A percentile compares a stretch with the other conserved stretches of the same genome.
Evolutionary conservation across 2,113 vertebrate genomes (phyloP).

Genomic region (Centropristis striata): DNA sequence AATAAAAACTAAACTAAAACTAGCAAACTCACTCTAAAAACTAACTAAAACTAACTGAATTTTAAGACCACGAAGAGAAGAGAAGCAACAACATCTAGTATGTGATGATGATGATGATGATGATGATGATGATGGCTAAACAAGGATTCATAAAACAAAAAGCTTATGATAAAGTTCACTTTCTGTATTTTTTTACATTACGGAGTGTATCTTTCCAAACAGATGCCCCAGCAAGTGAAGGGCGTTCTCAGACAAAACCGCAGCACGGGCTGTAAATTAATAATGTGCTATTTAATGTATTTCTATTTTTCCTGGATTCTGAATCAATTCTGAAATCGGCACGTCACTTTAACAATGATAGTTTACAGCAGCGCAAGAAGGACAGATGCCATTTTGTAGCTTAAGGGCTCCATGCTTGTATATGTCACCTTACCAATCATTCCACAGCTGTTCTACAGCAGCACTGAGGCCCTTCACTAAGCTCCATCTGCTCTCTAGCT

Average conservation of each 20-base stretch:
- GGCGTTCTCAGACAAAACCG: neutral
- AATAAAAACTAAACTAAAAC: too few species aligned
- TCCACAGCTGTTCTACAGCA: constrained; percentile 56
- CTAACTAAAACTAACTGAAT: too few species aligned
- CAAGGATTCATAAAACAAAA: neutral
- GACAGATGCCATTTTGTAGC: constrained; percentile 56
- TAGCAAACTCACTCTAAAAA: too few species aligned
- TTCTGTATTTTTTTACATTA: neutral
- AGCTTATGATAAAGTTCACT: neutral
- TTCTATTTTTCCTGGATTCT: constrained; percentile 6
- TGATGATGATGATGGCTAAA: neutral
- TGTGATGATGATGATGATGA: constrained; percentile 4
- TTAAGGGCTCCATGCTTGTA: constrained; percentile 27
- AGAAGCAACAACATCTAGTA: neutral
- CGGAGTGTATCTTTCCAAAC: neutral
- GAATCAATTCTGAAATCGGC: neutral
- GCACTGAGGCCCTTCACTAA: constrained; percentile 21
- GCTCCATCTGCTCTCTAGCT: constrained; percentile 57
- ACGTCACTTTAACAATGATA: constrained; percentile 21
- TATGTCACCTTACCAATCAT: constrained; percentile 54
- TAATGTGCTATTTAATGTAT: neutral
- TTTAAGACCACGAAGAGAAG: too few species aligned
- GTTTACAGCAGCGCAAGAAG: constrained; percentile 21
- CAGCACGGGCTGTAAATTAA: neutral
- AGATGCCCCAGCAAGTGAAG: neutral